Conservation (phyloP, 2,888 invertebrate genomes). For the Acrocera orbiculus region DNA sequence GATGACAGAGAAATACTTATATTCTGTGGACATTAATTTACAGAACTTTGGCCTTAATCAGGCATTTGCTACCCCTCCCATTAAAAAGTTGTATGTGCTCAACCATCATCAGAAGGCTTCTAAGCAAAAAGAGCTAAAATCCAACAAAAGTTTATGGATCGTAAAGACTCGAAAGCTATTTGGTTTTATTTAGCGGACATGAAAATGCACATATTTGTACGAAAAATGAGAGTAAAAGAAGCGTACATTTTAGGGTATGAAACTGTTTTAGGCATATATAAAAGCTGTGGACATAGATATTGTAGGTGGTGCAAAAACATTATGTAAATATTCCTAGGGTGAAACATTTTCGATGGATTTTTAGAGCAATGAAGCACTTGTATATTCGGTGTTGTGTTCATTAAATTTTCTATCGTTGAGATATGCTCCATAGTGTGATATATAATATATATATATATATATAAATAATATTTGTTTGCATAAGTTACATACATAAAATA, state of each 20-base stretch:
- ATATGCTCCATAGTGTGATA: conserved; percentile 1
- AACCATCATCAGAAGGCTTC: no score
- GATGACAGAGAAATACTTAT: no score
- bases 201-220: not conserved
- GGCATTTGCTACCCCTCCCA: no score
- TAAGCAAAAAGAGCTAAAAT: conserved; percentile 11
- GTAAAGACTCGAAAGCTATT: conserved; percentile 13
- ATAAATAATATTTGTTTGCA: not conserved
- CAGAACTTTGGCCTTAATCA: no score
- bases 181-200: conserved; percentile 12
- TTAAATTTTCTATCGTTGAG: conserved; percentile 11
- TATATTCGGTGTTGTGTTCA: conserved; percentile 8
- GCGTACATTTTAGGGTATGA: not conserved
- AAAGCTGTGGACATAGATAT: conserved; percentile 6
- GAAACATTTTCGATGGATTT: not conserved
- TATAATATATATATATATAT: not conserved
- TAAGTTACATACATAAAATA: not conserved
- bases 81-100: no score
- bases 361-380: conserved; percentile 1
- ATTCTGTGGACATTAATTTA: no score
- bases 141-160: conserved; percentile 12
- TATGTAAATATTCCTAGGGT: not conserved
- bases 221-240: not conserved
- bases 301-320: conserved; percentile 4
- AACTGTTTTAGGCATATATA: conserved; percentile 8